These are phyloP conservation scores for Varanus salvator DNA, from an alignment of 2,113 vertebrate species.

Conservation along the genomic window DNA sequence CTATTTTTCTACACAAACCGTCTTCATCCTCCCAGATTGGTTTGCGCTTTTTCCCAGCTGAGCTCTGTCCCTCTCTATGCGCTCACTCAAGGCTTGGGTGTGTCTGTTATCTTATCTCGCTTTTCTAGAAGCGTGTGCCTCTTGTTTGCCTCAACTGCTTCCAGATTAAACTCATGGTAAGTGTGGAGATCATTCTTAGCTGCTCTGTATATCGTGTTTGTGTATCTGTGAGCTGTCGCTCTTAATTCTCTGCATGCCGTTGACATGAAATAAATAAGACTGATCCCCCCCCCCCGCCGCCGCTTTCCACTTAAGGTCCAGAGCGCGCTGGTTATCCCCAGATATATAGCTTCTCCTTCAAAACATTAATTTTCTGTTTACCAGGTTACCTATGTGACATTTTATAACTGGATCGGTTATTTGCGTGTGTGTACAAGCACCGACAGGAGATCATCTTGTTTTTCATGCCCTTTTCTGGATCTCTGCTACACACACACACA, in stretches of 20 bases:
- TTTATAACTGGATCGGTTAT: neutral
- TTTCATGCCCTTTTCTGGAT: neutral
- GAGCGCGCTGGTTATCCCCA: neutral
- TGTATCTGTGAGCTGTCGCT: neutral
- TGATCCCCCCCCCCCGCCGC: neutral
- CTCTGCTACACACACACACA: too few relatives aligned
- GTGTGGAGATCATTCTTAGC: neutral
- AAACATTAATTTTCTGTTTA: neutral
- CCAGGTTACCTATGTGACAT: neutral
- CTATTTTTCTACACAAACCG: neutral
- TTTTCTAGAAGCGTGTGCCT: conserved; percentile 7
- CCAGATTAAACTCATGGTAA: conserved; percentile 18
- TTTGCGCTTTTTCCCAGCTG: neutral
- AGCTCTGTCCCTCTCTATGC: neutral
- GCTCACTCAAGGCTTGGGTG: conserved; percentile 22
- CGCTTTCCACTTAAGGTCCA: neutral
- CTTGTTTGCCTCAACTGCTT: neutral
- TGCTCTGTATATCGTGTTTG: too few relatives aligned
- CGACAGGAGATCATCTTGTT: neutral
- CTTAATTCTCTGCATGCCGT: neutral
- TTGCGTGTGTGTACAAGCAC: neutral
- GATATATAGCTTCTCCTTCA: neutral
- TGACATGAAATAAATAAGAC: neutral
- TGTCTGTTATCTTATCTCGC: conserved; percentile 13
- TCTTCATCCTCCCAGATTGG: neutral